Evolutionary conservation across 1,140 invertebrate genomes (phyloP).

Genomic region (Caenorhabditis latens): DNA sequence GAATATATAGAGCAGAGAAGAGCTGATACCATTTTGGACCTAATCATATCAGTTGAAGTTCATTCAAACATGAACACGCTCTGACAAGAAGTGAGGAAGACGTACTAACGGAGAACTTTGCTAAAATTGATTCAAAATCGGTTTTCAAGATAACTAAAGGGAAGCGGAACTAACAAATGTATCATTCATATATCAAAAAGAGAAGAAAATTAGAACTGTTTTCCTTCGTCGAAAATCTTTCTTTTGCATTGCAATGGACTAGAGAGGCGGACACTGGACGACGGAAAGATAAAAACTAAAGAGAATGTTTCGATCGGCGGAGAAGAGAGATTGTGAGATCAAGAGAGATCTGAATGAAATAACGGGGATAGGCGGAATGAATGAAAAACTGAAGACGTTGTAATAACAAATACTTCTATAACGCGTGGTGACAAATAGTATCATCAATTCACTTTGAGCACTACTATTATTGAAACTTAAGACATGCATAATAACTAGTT

Average conservation of each 20-base stretch:
- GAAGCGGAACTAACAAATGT: no score
- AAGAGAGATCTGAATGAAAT: conserved; percentile 29
- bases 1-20: not conserved
- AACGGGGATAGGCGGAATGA: not conserved
- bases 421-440: no score
- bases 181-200: no score
- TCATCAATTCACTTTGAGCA: no score
- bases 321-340: not conserved
- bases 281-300: conserved; percentile 21
- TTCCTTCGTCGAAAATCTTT: not conserved
- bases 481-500: no score
- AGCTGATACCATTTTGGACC: not conserved
- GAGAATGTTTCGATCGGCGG: conserved; percentile 6
- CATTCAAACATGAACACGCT: no score
- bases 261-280: not conserved
- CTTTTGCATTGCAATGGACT: not conserved
- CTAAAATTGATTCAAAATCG: no score
- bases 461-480: no score
- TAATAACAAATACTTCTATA: conserved; percentile 28
- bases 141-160: no score
- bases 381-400: not conserved
- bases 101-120: no score
- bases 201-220: not conserved
- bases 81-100: no score
- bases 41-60: no score